Evolutionary conservation across 2,113 vertebrate genomes (phyloP).

Genomic region (Heptranchias perlo): DNA sequence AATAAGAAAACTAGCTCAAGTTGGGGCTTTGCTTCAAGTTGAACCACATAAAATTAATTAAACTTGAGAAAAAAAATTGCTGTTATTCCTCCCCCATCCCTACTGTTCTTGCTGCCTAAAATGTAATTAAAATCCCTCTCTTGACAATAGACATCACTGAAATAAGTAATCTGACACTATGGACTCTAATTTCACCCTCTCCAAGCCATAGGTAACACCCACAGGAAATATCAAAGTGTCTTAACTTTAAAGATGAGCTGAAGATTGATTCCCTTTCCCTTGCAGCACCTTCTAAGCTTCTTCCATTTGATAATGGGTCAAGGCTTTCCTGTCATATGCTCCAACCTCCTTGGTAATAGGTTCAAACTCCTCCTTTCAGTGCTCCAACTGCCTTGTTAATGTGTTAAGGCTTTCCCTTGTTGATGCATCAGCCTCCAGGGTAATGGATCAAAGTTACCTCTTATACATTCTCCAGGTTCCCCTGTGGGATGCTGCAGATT

Average conservation of each 20-base stretch:
- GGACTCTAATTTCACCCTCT: too few relatives aligned
- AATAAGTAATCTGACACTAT: background rate
- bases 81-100: background rate
- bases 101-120: background rate
- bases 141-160: background rate
- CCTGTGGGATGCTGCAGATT: background rate
- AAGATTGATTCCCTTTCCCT: background rate
- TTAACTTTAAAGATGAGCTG: background rate
- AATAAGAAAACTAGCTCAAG: background rate
- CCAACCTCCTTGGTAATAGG: background rate
- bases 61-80: background rate
- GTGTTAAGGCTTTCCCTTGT: background rate
- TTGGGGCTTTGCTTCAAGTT: background rate
- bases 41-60: background rate
- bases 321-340: background rate
- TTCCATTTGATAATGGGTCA: background rate
- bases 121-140: background rate
- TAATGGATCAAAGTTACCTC: background rate
- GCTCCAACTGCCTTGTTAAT: background rate
- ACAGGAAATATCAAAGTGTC: background rate
- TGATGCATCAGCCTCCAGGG: background rate
- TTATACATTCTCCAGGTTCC: background rate
- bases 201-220: background rate
- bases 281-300: background rate
- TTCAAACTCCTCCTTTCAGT: background rate